Conservation (phyloP, 2,113 vertebrate genomes). For the Python bivittatus region DNA sequence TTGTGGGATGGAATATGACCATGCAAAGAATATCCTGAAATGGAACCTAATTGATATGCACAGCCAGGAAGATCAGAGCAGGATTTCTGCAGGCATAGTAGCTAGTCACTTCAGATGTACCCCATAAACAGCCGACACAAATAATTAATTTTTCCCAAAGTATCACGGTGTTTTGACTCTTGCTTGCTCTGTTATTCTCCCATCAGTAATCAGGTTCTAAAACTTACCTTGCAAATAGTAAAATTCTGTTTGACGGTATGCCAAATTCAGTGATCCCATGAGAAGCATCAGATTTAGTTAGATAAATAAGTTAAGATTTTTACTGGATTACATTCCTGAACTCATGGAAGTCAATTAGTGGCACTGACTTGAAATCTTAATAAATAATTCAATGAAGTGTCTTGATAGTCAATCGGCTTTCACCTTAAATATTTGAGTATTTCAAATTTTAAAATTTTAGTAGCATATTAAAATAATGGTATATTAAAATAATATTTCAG, state of each 20-base stretch:
- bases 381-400: not conserved
- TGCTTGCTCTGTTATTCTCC: no score
- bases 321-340: not conserved
- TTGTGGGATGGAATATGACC: not conserved
- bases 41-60: not conserved
- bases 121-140: not conserved
- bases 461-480: not conserved
- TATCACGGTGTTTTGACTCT: not conserved
- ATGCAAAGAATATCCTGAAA: not conserved
- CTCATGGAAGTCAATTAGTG: not conserved
- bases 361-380: not conserved
- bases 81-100: not conserved
- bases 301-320: not conserved
- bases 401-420: not conserved
- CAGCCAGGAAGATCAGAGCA: not conserved
- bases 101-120: not conserved
- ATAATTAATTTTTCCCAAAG: not conserved
- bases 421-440: not conserved
- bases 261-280: not conserved
- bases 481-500: not conserved
- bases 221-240: not conserved
- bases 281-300: not conserved
- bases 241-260: not conserved
- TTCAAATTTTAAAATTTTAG: not conserved
- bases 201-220: no score